Base-by-base conservation (phyloP, 1,140 invertebrate species). In the Ooceraea biroi region DNA sequence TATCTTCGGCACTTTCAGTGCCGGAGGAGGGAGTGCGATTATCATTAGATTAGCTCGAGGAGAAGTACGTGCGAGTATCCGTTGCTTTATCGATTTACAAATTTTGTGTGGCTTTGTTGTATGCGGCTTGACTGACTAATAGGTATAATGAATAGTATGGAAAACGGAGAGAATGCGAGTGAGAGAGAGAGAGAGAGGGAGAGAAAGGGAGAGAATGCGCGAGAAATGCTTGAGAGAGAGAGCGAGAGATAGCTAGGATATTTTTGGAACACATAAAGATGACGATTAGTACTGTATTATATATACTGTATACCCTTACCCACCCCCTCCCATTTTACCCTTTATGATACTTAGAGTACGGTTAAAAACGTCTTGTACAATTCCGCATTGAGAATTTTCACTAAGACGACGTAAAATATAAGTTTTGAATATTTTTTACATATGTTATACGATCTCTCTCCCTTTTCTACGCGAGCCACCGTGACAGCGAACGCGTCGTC, bases 351-450 rank as follows among this genome's bases (percentile, higher is more conserved):
- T 90, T 90, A 88, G 82, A 89, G 44, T 90, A 90, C 65, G 60
- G 57, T 84, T 90, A 88, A 19, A 52, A 92, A 84, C 86, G 89
- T 91, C 87, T 86, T 92, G 91, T 92, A 91, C 88, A 91, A 89
- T 91, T 91, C 88, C 84, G 88, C 77, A 89, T 90, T 84, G 83
- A 91, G 85, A 88, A 91, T 92, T 90, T 91, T 88, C 88, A 90
- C 69, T 86, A 86, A 90, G 90, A 91, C 88, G 82, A 88, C 80
- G 86, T 92, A 91, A 92, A 92, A 92, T 92, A 92, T 92, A 92
- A 92, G 91, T 92, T 92, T 92, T 92, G 90, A 92, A 92, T 92
- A 92, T 92, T 92, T 92, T 92, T 92, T 92, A 92, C 86, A 92
- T 89, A 73, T 88, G 86, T 76, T 78, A 86, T 84, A 89, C 69